phyloP scores from a whole-genome alignment of 2,797 vertebrate species.

The Buceros bicornis region DNA sequence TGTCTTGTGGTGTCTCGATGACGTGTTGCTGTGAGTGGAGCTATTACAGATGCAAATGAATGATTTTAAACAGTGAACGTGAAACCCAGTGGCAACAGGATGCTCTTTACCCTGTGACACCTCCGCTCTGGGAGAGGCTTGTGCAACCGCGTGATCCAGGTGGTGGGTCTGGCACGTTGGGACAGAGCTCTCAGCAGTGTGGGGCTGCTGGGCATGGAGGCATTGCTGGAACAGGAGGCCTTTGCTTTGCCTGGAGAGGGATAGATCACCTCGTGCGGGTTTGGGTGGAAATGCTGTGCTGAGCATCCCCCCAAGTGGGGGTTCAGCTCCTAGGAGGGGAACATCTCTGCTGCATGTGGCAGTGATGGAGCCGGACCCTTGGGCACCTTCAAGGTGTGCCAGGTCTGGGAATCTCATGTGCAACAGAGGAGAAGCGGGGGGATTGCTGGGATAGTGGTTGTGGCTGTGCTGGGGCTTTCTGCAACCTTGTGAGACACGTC shows the following conservation, averaged over 20 bases:
- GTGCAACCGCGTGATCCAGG: not conserved
- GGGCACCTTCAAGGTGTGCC: not conserved
- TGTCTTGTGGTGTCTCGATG: not conserved
- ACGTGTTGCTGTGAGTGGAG: not conserved
- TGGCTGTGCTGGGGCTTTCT: not conserved
- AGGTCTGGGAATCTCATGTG: not conserved
- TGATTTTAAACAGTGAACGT: not conserved
- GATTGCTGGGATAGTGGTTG: not conserved
- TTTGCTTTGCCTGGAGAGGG: not conserved
- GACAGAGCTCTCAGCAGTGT: rapidly evolving
- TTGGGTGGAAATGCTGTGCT: not conserved
- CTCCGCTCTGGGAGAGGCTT: not conserved
- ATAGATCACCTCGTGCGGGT: not conserved
- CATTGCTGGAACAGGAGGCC: not conserved
- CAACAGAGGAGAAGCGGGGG: not conserved
- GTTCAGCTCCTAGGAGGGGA: not conserved
- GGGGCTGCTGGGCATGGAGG: not conserved
- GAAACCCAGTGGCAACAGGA: not conserved
- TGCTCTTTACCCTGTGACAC: not conserved
- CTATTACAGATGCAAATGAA: not conserved
- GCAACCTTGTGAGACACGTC: rapidly evolving
- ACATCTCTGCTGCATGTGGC: not conserved
- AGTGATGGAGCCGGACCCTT: not conserved
- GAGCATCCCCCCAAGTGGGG: not conserved
- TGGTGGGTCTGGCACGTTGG: not conserved